phyloP scores from a whole-genome alignment of 2,113 vertebrate species.

The Podocnemis expansa region DNA sequence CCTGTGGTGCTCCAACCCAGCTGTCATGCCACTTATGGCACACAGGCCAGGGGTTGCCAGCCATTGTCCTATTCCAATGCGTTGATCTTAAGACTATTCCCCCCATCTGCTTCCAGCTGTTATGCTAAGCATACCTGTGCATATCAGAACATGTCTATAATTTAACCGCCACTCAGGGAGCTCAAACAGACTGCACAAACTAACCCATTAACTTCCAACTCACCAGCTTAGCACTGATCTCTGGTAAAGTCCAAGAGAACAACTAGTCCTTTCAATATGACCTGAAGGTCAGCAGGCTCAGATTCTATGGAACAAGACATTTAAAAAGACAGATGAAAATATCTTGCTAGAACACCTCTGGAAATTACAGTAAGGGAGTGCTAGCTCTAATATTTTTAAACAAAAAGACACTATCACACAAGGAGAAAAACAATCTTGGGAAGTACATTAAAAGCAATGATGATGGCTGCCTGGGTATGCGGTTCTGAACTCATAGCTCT shows the following conservation, averaged over 20 bases:
- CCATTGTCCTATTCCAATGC: not conserved
- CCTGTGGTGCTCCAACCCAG: too few relatives aligned
- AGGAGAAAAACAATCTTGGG: not conserved
- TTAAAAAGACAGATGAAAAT: not conserved
- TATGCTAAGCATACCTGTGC: fast-evolving
- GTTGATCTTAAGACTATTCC: not conserved
- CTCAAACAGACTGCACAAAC: not conserved
- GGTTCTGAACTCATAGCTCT: not conserved
- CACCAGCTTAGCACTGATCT: not conserved
- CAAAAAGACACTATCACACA: not conserved
- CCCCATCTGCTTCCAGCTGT: not conserved
- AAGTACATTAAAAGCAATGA: not conserved
- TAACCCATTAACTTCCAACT: not conserved
- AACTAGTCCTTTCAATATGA: not conserved
- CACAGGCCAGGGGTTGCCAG: too few relatives aligned
- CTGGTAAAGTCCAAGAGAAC: not conserved
- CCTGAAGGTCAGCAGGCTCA: not conserved
- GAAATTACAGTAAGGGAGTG: fast-evolving
- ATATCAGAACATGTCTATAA: not conserved
- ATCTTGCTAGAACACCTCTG: not conserved
- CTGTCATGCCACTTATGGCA: too few relatives aligned
- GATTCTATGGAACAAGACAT: not conserved
- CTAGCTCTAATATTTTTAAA: not conserved
- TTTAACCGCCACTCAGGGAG: not conserved
- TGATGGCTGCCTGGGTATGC: not conserved